Conservation (phyloP, 2,888 invertebrate genomes). For the Parnassius orleans region DNA sequence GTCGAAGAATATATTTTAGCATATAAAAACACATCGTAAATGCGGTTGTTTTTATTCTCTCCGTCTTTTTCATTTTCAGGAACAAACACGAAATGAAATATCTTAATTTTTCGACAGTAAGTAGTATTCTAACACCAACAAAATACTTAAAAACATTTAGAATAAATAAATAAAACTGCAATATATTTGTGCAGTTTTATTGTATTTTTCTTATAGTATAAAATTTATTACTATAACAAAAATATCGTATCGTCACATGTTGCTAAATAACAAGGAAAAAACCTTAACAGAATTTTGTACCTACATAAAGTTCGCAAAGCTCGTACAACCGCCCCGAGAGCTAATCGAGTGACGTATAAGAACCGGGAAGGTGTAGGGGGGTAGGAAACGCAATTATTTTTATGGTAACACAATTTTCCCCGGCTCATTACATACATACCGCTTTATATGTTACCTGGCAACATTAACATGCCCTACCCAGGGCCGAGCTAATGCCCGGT, state of each 20-base stretch:
- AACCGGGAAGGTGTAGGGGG: slow-evolving; percentile 44
- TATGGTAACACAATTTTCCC: slow-evolving; percentile 80
- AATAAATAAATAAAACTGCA: too few species aligned
- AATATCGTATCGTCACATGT: background rate
- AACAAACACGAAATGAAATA: too few species aligned
- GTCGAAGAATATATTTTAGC: background rate
- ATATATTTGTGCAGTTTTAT: too few species aligned
- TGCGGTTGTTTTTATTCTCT: too few species aligned
- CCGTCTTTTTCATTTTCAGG: too few species aligned
- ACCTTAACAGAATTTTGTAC: slow-evolving; percentile 11
- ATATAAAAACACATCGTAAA: too few species aligned
- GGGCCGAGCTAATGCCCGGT: slow-evolving; percentile 72
- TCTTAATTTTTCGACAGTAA: too few species aligned
- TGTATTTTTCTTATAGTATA: too few species aligned
- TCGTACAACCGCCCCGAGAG: slow-evolving; percentile 30
- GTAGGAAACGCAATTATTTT: slow-evolving; percentile 77
- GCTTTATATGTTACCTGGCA: slow-evolving; percentile 64
- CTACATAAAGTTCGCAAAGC: slow-evolving; percentile 27
- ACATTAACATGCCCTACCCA: slow-evolving; percentile 77
- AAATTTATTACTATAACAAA: background rate
- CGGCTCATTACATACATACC: slow-evolving; percentile 79
- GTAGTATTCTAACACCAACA: too few species aligned
- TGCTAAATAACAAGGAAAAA: slow-evolving; percentile 7
- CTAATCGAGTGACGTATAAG: slow-evolving; percentile 60
- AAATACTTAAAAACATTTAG: too few species aligned